Base-by-base conservation (phyloP, 2,797 vertebrate species). In the Epinephelus coioides region DNA sequence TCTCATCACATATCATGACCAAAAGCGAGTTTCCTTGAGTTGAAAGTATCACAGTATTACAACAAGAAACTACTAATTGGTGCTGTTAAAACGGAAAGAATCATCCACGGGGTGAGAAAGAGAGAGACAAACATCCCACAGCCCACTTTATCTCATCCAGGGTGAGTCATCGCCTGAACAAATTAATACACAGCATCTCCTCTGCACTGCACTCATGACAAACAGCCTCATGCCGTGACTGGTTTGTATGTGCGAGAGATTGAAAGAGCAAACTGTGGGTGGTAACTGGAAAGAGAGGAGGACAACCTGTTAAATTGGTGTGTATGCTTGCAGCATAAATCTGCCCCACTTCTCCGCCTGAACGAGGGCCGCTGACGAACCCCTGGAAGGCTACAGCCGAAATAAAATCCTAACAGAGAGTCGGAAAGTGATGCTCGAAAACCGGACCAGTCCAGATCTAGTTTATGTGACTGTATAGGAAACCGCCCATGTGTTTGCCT, bases 111-210 rank as follows among this genome's bases (percentile, higher is more conserved):
- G 61, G 69, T 46, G 83, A 82, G 66, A 74, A 56, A 74, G 60
- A 86, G 64, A 74, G 67, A 79, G 59, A 85, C 67, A 83, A 86
- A 88, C 82, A 85, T 79, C 83, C 81, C 66, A 79, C 84, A 84
- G 67, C 83, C 82, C 65, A 83, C 82, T 90, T 77, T 60, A 83
- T 91, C 86, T 88, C 70, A 84, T 78, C 65, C 76, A 70, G 85
- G 70, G 73, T 93, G 92, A 95, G 90, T 94, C 93, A 95, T 92
- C 66, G 66, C 86, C 81, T 86, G 73, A 88, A 86, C 86, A 92
- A 88, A 94, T 91, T 66, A 92, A 93, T 77, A 89, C 81, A 86
- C 78, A 77, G 88, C 81, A 53, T 90, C 87, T 91, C 86, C 80
- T 87, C 89, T 89, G 84, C 88, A 86, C 78, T 87, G 85, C 86